Evolutionary conservation across 2,888 invertebrate species (phyloP), one percentile per base, ranked within the genome.

Genomic region (Azorinus chamasolen): DNA sequence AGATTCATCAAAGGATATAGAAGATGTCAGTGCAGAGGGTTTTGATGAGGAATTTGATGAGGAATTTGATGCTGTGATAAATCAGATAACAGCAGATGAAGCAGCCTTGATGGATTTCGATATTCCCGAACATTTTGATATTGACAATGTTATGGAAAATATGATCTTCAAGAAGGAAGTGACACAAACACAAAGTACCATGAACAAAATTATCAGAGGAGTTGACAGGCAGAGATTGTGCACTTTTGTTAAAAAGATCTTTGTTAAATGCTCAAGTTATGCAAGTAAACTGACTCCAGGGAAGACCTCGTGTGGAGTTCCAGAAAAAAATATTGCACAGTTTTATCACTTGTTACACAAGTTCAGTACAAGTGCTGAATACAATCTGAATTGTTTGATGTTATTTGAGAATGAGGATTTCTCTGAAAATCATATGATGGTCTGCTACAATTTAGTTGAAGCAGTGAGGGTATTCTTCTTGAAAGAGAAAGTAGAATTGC

Each of bases 51-150:
- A 63, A 16, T 39, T 63, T 48, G 71, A 71, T 39, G 63, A 63
- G 41, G 71, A 71, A n/a, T 71, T 71, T 53, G 57, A 71, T 50
- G 27, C 58, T 1, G 51, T 71, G 10, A 71, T 71, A 22, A 45
- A 48, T 37, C n/a, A 22, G 1, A 41, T 72, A 41, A 39, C n/a
- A 1, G 45, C 27, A 2, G 22, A 48, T 32, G 65, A 57, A 65
- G 39, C 45, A 39, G 32, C 3, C 12, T 12, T 22, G 14, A 18
- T 5, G 14, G 41, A 48, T 24, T 57, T 57, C 50, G n/a, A n/a
- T n/a, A 39, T 66, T 18, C 39, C 57, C 2, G 37, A 48, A 8
- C 37, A 58, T 2, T 22, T 39, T 25, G 27, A 39, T 53, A 5
- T 66, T 24, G 6, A 57, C 3, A 18, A 48, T 10, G 37, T 62